Percentiles rank a stretch among this genome's conserved stretches.
Conservation (phyloP, 2,113 vertebrate genomes). For the Tenebrosternarchus preto region DNA sequence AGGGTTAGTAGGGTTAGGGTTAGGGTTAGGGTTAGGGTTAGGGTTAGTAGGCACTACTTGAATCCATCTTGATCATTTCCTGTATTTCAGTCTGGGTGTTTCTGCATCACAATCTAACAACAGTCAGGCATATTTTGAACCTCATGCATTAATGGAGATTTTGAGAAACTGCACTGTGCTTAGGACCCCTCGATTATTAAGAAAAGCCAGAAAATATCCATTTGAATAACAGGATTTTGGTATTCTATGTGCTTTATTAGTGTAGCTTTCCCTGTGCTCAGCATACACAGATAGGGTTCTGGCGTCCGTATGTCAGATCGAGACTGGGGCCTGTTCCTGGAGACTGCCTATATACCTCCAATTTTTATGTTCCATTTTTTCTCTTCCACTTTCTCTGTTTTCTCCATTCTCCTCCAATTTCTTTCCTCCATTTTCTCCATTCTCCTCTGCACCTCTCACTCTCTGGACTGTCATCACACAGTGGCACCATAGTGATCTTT, state of each 20-base stretch:
- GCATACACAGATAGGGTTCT: background rate
- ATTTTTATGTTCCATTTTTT: too few relatives aligned
- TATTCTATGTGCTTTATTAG: background rate
- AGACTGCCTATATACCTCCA: too few relatives aligned
- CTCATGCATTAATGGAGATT: constrained; percentile 3
- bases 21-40: too few relatives aligned
- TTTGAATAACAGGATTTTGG: background rate
- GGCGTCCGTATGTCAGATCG: constrained; percentile 43
- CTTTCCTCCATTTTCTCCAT: background rate
- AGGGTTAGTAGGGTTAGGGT: too few relatives aligned
- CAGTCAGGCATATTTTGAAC: background rate
- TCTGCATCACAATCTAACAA: background rate
- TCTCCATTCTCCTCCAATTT: too few relatives aligned
- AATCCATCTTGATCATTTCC: constrained; percentile 20
- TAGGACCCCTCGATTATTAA: background rate
- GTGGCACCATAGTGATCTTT: background rate
- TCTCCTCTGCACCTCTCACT: background rate
- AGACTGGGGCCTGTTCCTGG: constrained; percentile 52
- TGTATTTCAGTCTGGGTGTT: background rate
- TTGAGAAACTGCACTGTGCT: background rate
- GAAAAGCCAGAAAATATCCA: background rate
- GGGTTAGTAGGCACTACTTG: too few relatives aligned
- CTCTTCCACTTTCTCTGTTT: constrained; percentile 44
- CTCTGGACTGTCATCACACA: constrained; percentile 8
- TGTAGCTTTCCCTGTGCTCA: background rate